Percentiles rank a stretch among this genome's conserved stretches.
Conservation (phyloP, 2,113 vertebrate species). For the Alouatta palliata region DNA sequence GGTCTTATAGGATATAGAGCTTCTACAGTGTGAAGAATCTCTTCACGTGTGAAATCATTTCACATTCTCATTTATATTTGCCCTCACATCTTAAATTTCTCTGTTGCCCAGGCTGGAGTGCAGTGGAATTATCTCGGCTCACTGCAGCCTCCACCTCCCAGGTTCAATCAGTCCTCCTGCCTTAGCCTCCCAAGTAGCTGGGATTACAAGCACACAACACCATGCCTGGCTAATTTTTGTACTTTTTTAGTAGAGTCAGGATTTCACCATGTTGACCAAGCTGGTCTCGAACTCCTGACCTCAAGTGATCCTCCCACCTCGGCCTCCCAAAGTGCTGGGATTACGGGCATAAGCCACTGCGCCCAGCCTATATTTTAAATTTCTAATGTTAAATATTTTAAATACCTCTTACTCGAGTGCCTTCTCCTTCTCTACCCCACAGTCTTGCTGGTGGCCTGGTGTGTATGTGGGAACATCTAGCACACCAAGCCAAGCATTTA, state of each 20-base stretch:
- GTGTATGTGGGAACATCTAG: neutral
- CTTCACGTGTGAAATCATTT: neutral
- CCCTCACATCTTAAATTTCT: neutral
- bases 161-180: neutral
- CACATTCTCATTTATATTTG: too few species aligned
- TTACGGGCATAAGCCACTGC: too few species aligned
- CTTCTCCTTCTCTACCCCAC: accelerated
- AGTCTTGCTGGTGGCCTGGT: too few species aligned
- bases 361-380: neutral
- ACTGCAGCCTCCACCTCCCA: too few species aligned
- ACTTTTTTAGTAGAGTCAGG: too few species aligned
- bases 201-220: too few species aligned
- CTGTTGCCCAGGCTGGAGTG: too few species aligned
- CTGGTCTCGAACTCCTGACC: neutral
- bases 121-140: too few species aligned
- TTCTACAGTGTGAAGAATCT: neutral
- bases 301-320: neutral
- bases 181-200: neutral
- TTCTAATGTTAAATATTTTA: neutral
- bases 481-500: neutral
- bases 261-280: too few species aligned
- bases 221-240: too few species aligned
- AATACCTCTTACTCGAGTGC: neutral
- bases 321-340: too few species aligned
- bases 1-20: too few species aligned